Base-by-base conservation (phyloP, 1,140 invertebrate species). In the Drosophila melanica region DNA sequence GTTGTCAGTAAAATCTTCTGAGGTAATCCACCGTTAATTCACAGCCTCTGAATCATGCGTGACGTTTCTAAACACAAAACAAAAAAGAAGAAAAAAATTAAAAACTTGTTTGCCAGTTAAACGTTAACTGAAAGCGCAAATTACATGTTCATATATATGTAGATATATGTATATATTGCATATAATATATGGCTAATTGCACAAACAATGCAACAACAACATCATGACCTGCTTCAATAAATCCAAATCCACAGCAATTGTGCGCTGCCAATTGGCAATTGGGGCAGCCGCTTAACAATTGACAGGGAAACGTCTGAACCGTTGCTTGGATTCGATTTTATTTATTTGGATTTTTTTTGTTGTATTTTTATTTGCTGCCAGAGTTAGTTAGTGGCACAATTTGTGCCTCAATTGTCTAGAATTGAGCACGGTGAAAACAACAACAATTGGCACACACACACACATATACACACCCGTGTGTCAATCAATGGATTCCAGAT, bases 141-240 rank as follows among this genome's bases (percentile, higher is more conserved):
- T 73, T 67, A 72, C 63, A 67, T 33, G 68, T 51, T 20, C 50
- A 64, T 11, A 37, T 20, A 41, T 37, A 44, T 45, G 16, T 9
- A 33, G n/a, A 44, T 27, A 42, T 7, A 27, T 50, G 48, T 33
- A 72, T 55, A 53, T n/a, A 62, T 60, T 58, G 27, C 14, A 37
- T 63, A 65, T 65, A 71, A 58, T 66, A 53, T 53, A 53, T 72
- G 44, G 57, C 53, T 70, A 74, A 68, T 58, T 72, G 67, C 63
- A 76, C 75, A 82, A 71, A 82, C 58, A 79, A 82, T 76, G 47
- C 51, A 33, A 18, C 50, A 33, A 18, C 50, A 59, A 27, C 45
- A 53, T 57, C 71, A 72, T 87, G 81, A 86, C 82, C 82, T 86
- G 84, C 84, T 82, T 79, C 64, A 86, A 70, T 87, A 68, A 65